Evolutionary conservation across 1,140 invertebrate genomes (phyloP).

Genomic region (Aphelenchoides besseyi): DNA sequence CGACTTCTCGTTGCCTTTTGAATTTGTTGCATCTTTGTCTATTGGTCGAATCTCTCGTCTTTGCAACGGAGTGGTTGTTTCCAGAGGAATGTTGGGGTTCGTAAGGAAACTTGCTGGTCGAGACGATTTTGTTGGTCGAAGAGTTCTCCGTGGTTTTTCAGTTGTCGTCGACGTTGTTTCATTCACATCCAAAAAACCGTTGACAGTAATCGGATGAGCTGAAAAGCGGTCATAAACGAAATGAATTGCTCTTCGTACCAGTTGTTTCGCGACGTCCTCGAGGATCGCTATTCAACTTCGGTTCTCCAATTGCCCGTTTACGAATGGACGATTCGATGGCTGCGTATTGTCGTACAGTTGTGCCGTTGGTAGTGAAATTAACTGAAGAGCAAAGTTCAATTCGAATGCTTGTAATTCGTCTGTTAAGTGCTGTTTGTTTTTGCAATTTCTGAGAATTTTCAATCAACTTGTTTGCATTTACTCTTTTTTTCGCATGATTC

Average conservation of each 20-base stretch:
- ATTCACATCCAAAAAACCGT: conserved; percentile 12
- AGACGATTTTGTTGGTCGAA: not conserved
- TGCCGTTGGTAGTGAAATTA: not conserved
- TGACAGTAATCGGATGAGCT: conserved; percentile 11
- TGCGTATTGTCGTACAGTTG: not conserved
- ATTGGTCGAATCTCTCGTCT: not conserved
- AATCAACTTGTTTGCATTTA: too few species aligned
- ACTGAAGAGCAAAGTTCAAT: too few species aligned
- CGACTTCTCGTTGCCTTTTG: not conserved
- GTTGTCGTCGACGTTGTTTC: not conserved
- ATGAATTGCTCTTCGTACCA: not conserved
- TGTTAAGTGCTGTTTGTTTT: too few species aligned
- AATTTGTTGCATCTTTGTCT: not conserved
- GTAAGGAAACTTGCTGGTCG: not conserved
- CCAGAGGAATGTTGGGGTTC: not conserved
- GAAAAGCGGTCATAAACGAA: conserved; percentile 2
- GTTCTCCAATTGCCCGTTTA: not conserved
- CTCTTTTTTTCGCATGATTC: too few species aligned
- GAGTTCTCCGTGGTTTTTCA: not conserved
- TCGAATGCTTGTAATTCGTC: too few species aligned
- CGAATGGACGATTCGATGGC: not conserved
- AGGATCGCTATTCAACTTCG: not conserved
- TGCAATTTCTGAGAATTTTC: too few species aligned
- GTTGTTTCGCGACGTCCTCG: not conserved
- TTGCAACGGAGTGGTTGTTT: conserved; percentile 6